Evolutionary conservation across 2,113 vertebrate species (phyloP), one percentile per base, ranked within the genome.

Genomic region (Nansenia antarctica): DNA sequence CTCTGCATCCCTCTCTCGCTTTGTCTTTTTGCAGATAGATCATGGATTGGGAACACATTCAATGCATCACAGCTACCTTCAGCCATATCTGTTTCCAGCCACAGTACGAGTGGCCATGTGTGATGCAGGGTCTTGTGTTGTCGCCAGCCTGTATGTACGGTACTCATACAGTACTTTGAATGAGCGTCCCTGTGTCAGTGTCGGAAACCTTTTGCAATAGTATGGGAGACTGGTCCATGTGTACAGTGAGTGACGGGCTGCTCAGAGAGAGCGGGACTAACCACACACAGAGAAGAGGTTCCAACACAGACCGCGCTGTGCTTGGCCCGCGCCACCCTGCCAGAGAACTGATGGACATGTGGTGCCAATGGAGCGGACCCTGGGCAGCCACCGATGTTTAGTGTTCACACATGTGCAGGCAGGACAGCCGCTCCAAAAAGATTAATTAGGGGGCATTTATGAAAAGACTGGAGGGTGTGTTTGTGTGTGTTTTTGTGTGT

Each of bases 231-330:
- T 83, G n/a, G 78, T 83, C 81, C 80, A 78, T 14, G 66, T 83
- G 84, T 84, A 52, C 57, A 70, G 67, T 67, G 72, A 83, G 74
- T 69, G 72, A 71, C 29, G 27, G 67, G 63, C 72, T 81, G 68
- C 62, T 18, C 60, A 65, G 85, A 86, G 81, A 81, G 73, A 47
- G 49, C 54, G 37, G 82, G 87, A 87, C 88, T 87, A 87, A 89
- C 89, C 91, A 74, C 89, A 84, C 85, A 87, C 69, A 76, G 78
- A 79, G 69, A 65, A 55, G 72, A 78, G 77, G 80, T 80, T 87
- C 78, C 86, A 83, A 67, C 37, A 45, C 27, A n/a, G 81, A 85
- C 85, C 84, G 61, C 70, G 62, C 78, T 67, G 72, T 9, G 69
- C 78, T 85, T 84, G 82, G 80, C 78, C 79, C 79, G 66, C 4